Conservation (phyloP, 1,140 invertebrate genomes). For the Drosophila tropicalis region DNA sequence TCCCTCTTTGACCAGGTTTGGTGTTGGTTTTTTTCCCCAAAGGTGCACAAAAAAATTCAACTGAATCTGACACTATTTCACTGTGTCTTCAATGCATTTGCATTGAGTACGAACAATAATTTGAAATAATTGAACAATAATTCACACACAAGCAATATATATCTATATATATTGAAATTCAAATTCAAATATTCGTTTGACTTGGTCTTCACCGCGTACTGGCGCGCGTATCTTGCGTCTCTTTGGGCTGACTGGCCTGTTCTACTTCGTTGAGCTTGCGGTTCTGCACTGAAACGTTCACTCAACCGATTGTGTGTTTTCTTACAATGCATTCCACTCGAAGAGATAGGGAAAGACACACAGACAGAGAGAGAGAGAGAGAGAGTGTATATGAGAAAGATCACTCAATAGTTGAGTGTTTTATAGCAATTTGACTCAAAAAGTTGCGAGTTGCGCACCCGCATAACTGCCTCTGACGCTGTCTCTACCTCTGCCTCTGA, state of each 20-base stretch:
- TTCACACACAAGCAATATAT: neutral
- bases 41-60: neutral
- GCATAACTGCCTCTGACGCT: constrained; percentile 20
- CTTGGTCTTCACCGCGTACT: neutral
- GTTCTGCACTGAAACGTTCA: constrained; percentile 61
- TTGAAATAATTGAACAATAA: neutral
- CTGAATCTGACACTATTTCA: too few relatives aligned
- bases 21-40: neutral
- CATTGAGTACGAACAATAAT: neutral
- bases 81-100: neutral
- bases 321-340: constrained; percentile 36
- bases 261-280: constrained; percentile 66
- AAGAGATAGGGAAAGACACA: too few relatives aligned
- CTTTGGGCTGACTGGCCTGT: constrained; percentile 15
- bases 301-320: constrained; percentile 47
- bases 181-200: neutral
- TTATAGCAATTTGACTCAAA: constrained; percentile 22
- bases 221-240: constrained; percentile 30
- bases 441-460: constrained; percentile 20
- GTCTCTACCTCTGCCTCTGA: constrained; percentile 25
- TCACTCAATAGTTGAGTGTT: constrained; percentile 41
- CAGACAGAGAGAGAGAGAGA: neutral
- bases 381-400: constrained; percentile 9
- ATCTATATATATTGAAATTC: neutral
- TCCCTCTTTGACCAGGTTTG: neutral